phyloP scores from a whole-genome alignment of 1,140 invertebrate genomes.

The Papilio polyxenes region DNA sequence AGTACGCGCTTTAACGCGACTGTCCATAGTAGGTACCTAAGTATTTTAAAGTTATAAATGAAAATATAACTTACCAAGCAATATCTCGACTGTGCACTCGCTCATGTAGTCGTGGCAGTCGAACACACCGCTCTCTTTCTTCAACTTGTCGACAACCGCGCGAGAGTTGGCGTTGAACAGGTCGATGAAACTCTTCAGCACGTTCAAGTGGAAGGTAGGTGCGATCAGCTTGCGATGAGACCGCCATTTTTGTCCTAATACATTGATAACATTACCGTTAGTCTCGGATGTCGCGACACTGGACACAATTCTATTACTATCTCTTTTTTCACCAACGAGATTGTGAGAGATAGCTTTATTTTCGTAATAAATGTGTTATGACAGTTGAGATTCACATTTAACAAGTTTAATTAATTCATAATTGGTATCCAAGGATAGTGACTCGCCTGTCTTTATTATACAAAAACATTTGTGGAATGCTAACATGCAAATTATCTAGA shows the following conservation, averaged over 20 bases:
- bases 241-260: conserved; percentile 88
- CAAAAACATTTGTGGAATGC: no score
- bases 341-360: no score
- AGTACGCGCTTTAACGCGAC: not conserved
- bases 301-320: not conserved
- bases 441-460: no score
- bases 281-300: not conserved
- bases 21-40: not conserved
- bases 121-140: conserved; percentile 85
- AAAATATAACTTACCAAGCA: conserved; percentile 82
- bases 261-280: not conserved
- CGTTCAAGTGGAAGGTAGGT: conserved; percentile 91
- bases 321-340: not conserved
- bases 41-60: no score
- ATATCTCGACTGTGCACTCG: conserved; percentile 90
- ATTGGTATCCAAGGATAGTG: no score
- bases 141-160: conserved; percentile 84
- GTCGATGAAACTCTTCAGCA: conserved; percentile 90
- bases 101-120: conserved; percentile 92
- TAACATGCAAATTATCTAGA: not conserved
- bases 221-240: conserved; percentile 90
- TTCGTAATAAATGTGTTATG: no score
- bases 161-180: conserved; percentile 89
- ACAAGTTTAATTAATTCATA: no score
- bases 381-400: no score